phyloP scores from a whole-genome alignment of 2,888 invertebrate species.

The Eueremaeus valkanovi region DNA sequence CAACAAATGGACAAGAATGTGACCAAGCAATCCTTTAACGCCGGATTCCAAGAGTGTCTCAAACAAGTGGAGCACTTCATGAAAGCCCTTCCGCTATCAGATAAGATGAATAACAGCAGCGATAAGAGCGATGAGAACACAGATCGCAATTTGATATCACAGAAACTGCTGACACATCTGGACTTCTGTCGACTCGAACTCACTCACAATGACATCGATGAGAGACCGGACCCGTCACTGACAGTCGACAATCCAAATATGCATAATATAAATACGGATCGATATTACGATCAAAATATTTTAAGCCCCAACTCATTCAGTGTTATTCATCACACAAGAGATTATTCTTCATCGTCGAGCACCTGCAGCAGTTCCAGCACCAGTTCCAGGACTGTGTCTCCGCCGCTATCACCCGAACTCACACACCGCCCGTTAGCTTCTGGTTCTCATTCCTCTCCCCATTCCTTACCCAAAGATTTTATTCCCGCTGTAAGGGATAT shows the following conservation, averaged over 20 bases:
- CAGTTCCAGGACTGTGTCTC: not conserved
- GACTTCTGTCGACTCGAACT: not conserved
- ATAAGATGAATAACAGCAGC: not conserved
- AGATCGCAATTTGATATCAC: not conserved
- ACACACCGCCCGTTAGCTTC: not conserved
- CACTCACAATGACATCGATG: not conserved
- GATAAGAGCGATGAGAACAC: not conserved
- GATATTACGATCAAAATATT: not conserved
- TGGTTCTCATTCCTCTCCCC: too few species aligned
- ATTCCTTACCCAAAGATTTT: not conserved
- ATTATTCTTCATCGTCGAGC: constrained; percentile 6
- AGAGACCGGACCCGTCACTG: not conserved
- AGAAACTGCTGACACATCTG: constrained; percentile 16
- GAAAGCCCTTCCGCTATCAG: constrained; percentile 2
- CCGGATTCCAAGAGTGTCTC: constrained; percentile 32
- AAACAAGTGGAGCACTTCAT: constrained; percentile 28
- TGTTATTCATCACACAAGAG: not conserved
- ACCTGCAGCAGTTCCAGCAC: not conserved
- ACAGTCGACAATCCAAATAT: not conserved
- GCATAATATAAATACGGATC: not conserved
- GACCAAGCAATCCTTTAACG: not conserved
- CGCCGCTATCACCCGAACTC: not conserved
- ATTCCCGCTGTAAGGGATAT: not conserved
- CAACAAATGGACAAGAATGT: not conserved
- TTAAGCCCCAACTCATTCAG: not conserved